phyloP scores from a whole-genome alignment of 1,140 invertebrate species.

The Calliopsis andreniformis region DNA sequence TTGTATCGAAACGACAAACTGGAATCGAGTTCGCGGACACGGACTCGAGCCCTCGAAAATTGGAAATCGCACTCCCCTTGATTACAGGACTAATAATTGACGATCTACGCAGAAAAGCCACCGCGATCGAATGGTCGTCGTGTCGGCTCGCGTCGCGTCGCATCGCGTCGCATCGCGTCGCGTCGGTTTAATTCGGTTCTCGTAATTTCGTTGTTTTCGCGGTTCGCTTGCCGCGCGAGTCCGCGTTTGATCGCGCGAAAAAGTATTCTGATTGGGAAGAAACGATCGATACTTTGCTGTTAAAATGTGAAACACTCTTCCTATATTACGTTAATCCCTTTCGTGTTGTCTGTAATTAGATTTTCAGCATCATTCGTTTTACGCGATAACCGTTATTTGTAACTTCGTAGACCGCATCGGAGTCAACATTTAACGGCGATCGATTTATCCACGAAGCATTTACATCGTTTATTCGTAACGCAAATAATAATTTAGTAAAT shows the following conservation, averaged over 20 bases:
- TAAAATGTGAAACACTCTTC: conserved; percentile 7
- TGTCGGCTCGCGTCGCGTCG: no score
- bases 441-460: background rate
- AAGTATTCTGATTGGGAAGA: background rate
- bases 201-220: conserved; percentile 50
- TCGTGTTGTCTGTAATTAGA: conserved; percentile 33
- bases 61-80: conserved; percentile 68
- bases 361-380: conserved; percentile 28
- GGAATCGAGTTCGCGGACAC: conserved; percentile 25
- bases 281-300: background rate
- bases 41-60: conserved; percentile 44
- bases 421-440: background rate
- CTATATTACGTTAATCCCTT: conserved; percentile 30
- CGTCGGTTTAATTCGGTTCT: conserved; percentile 50
- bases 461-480: background rate
- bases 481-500: background rate
- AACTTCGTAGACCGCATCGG: background rate
- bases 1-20: conserved; percentile 12
- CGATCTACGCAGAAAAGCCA: conserved; percentile 43
- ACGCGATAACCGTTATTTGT: background rate
- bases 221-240: conserved; percentile 17
- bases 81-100: conserved; percentile 69
- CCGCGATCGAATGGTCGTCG: conserved; percentile 8
- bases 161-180: no score
- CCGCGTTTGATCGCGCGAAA: background rate